These are phyloP conservation scores for Drosophila rubida DNA, from an alignment of 2,888 invertebrate species.

Conservation along the genomic window DNA sequence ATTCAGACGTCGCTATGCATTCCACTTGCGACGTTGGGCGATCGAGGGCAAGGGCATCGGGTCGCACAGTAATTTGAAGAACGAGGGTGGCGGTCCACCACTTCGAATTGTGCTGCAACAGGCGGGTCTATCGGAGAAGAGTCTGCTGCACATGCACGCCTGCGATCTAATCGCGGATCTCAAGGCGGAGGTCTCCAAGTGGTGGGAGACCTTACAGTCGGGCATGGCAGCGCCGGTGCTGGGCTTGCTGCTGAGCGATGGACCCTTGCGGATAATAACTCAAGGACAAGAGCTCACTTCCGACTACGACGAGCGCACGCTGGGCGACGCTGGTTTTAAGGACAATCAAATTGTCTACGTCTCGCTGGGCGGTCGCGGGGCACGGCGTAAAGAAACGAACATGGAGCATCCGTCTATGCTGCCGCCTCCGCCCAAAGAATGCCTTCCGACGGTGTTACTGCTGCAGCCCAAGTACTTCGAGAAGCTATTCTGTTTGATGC, in stretches of 20 bases:
- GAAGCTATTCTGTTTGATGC: constrained; percentile 95
- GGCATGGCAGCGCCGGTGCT: constrained; percentile 86
- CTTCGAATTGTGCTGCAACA: constrained; percentile 94
- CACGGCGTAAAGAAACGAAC: constrained; percentile 85
- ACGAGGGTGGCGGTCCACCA: constrained; percentile 87
- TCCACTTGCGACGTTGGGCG: constrained; percentile 95
- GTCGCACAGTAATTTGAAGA: constrained; percentile 88
- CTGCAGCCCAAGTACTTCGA: constrained; percentile 95
- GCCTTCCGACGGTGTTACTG: constrained; percentile 93
- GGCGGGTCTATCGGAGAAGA: constrained; percentile 94
- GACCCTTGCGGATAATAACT: constrained; percentile 95
- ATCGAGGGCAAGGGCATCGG: constrained; percentile 92
- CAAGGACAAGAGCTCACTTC: constrained; percentile 96
- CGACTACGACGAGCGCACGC: constrained; percentile 95
- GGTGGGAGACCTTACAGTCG: constrained; percentile 91
- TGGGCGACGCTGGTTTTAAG: constrained; percentile 96
- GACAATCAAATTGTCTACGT: constrained; percentile 97
- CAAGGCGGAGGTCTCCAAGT: constrained; percentile 96
- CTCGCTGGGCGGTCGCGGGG: constrained; percentile 91
- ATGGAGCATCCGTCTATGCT: constrained; percentile 93
- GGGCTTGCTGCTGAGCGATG: constrained; percentile 91
- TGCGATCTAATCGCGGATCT: constrained; percentile 96
- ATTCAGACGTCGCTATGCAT: constrained; percentile 94
- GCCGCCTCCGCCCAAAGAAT: constrained; percentile 93
- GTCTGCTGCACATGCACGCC: constrained; percentile 91